phyloP scores from a whole-genome alignment of 2,113 vertebrate species.

The Corythornis madagascariensis region DNA sequence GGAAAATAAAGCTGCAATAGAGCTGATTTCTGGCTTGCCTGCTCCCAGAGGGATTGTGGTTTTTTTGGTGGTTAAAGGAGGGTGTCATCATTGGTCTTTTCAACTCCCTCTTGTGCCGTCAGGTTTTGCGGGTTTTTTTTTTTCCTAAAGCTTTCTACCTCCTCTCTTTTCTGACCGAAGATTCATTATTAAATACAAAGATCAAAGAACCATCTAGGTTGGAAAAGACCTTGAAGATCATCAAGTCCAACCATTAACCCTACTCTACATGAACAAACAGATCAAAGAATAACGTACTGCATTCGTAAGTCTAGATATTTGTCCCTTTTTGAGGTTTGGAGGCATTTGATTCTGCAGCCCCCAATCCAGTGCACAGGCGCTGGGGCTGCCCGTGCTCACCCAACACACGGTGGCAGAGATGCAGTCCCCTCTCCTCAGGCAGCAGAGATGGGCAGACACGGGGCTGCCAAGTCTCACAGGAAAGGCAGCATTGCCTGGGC shows the following conservation, averaged over 20 bases:
- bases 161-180: background rate
- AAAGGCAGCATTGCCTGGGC: background rate
- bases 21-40: background rate
- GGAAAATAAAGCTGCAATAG: background rate
- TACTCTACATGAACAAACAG: background rate
- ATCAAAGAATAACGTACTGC: background rate
- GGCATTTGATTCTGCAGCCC: background rate
- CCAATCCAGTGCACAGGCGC: rapidly evolving
- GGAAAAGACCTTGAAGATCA: too few relatives aligned
- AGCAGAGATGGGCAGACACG: too few relatives aligned
- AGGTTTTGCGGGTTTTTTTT: too few relatives aligned
- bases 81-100: background rate
- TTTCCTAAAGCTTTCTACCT: background rate
- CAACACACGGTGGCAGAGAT: rapidly evolving
- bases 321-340: background rate
- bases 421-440: too few relatives aligned
- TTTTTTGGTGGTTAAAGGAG: background rate
- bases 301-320: rapidly evolving
- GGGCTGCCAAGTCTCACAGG: background rate
- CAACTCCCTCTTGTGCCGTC: background rate
- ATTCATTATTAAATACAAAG: background rate
- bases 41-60: background rate
- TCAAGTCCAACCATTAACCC: too few relatives aligned
- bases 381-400: background rate
- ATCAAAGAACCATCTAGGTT: too few relatives aligned